These are phyloP conservation scores for Xenotilapia longispinis DNA, from an alignment of 2,113 vertebrate genomes.

Conservation along the genomic window DNA sequence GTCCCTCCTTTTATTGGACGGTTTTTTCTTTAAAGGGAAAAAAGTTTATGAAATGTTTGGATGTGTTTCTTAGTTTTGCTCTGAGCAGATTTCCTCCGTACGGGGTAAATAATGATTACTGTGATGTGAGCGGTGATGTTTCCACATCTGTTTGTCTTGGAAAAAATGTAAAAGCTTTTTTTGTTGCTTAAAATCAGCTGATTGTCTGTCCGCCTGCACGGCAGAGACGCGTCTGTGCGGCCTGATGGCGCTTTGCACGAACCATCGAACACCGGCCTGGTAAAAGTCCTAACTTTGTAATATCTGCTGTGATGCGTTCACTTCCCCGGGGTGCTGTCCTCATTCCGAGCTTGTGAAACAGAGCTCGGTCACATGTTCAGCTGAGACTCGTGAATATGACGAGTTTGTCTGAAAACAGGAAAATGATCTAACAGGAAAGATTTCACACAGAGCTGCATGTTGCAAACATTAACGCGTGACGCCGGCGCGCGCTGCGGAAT, in stretches of 20 bases:
- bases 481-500: too few relatives aligned
- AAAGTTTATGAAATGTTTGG: background rate
- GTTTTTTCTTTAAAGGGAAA: background rate
- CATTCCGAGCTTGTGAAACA: background rate
- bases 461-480: background rate
- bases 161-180: background rate
- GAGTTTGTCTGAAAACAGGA: background rate
- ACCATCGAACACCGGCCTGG: accelerated
- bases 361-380: background rate
- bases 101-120: accelerated
- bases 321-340: background rate
- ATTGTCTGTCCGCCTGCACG: background rate
- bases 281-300: too few relatives aligned
- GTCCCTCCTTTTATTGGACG: accelerated
- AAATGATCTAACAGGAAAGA: background rate
- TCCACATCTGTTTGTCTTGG: background rate
- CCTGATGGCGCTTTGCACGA: accelerated
- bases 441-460: background rate
- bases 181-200: background rate
- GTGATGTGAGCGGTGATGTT: background rate
- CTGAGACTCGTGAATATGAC: background rate
- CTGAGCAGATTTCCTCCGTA: background rate
- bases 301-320: background rate
- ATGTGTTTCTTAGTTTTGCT: accelerated
- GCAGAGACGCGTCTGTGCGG: accelerated